phyloP scores from a whole-genome alignment of 2,797 vertebrate genomes.

The Hippocampus kuda region DNA sequence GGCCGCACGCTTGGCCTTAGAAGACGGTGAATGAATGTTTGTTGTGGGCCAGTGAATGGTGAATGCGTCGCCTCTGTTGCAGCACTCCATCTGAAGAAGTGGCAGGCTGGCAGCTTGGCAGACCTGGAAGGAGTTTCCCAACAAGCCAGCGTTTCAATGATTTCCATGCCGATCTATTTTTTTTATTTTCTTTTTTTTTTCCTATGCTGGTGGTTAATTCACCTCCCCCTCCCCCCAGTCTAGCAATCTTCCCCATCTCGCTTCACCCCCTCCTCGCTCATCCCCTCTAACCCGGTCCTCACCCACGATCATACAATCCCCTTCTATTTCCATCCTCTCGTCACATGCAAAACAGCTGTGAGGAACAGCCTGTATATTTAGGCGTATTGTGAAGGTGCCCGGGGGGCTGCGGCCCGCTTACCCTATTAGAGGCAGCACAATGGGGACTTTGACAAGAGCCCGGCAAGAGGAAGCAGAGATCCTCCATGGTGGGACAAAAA shows the following conservation, averaged over 20 bases:
- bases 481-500: slow-evolving; percentile 49
- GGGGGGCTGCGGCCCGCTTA: slow-evolving; percentile 52
- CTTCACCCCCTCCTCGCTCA: not conserved
- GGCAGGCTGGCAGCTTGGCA: slow-evolving; percentile 54
- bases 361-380: slow-evolving; percentile 68
- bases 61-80: slow-evolving; percentile 59
- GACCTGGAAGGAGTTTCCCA: not conserved
- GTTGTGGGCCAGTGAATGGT: slow-evolving; percentile 56
- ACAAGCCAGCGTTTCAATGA: not conserved
- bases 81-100: slow-evolving; percentile 62
- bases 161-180: not conserved
- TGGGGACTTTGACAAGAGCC: slow-evolving; percentile 65
- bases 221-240: not conserved
- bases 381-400: slow-evolving; percentile 59
- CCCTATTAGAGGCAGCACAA: slow-evolving; percentile 61
- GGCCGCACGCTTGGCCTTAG: slow-evolving; percentile 21
- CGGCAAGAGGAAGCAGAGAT: slow-evolving; percentile 56
- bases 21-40: slow-evolving; percentile 59
- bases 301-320: slow-evolving; percentile 34
- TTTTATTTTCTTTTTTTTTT: not conserved
- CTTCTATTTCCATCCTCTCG: slow-evolving; percentile 65
- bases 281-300: slow-evolving; percentile 16
- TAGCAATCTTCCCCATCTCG: not conserved
- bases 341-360: slow-evolving; percentile 79
- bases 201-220: not conserved